Base-by-base conservation (phyloP, 2,888 invertebrate genomes). In the Hydraecia micacea region DNA sequence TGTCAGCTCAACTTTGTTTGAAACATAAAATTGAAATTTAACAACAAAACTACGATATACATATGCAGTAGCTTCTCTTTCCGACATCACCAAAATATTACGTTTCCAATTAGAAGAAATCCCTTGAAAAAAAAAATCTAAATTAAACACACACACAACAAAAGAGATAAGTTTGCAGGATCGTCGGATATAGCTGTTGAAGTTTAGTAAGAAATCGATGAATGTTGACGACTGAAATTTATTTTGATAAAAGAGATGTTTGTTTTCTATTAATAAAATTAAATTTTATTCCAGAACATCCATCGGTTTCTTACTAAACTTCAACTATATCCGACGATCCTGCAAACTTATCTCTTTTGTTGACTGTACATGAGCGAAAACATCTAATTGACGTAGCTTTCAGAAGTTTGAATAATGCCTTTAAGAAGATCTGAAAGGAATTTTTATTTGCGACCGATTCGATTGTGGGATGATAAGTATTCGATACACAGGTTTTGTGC, bases 361-460 rank as follows among this genome's bases (percentile, higher is more conserved):
- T n/a, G n/a, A n/a, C n/a, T n/a, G n/a, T 49, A 65, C 28, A 75
- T 49, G 25, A n/a, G 4, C 55, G 66, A 32, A 32, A 32, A 66
- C 36, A 66, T 58, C 25, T 77, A 15, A 74, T 66, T 74, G 77
- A 58, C 55, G 65, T 5, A 18, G 55, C 36, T 66, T 66, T 46
- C 25, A 77, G 13, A 58, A 18, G 75, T 28, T 58, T 58, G 25
- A 28, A 32, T 32, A 32, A 2, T 32, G 32, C 32, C 32, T 32
- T 32, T 32, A 32, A 32, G 3, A 42, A 74, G 46, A 66, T 74
- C 6, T 49, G 46, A 58, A 67, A 28, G 8, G 58, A 65, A 15
- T 42, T 66, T 66, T n/a, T 46, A 46, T 77, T 77, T 77, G 39
- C 58, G 3, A 55, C n/a, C n/a, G n/a, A 32, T 66, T 39, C 13